Percentiles rank a stretch among this genome's conserved stretches.
Conservation (phyloP, 2,113 vertebrate genomes). For the Ptilonorhynchus violaceus region DNA sequence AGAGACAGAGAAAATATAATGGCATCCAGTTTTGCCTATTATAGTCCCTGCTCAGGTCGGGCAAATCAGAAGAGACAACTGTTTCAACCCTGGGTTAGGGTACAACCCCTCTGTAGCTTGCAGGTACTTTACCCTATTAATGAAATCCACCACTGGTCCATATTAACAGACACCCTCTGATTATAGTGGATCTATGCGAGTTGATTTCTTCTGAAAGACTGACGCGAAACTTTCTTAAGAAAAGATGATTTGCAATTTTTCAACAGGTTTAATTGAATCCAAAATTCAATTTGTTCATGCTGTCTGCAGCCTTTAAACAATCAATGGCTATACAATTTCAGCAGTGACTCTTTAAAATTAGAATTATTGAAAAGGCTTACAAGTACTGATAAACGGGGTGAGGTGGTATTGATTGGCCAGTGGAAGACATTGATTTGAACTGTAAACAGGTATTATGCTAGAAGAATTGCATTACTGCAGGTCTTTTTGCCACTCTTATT, state of each 20-base stretch:
- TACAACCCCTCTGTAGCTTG: background rate
- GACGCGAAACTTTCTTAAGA: background rate
- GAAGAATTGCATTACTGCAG: slow-evolving; percentile 8
- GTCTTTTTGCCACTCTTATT: background rate
- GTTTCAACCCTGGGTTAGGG: background rate
- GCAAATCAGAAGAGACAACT: background rate
- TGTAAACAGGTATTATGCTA: slow-evolving; percentile 25
- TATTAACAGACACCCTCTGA: background rate
- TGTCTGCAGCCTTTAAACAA: slow-evolving; percentile 59
- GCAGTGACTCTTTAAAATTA: slow-evolving; percentile 70
- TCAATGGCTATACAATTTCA: slow-evolving; percentile 61
- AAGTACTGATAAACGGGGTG: slow-evolving; percentile 54
- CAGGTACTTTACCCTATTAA: background rate
- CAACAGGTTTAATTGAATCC: slow-evolving; percentile 25
- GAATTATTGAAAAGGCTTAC: slow-evolving; percentile 69
- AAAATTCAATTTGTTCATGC: slow-evolving; percentile 50
- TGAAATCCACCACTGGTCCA: background rate
- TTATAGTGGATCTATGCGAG: background rate
- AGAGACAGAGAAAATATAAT: background rate
- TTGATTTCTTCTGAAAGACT: background rate
- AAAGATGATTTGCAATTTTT: background rate
- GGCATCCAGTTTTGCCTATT: background rate
- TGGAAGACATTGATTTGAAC: slow-evolving; percentile 43
- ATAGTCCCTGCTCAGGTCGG: background rate
- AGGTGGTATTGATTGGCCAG: slow-evolving; percentile 60